These are phyloP conservation scores for Rattus norvegicus DNA, from an alignment of 2,113 vertebrate species.

Conservation along the genomic window DNA sequence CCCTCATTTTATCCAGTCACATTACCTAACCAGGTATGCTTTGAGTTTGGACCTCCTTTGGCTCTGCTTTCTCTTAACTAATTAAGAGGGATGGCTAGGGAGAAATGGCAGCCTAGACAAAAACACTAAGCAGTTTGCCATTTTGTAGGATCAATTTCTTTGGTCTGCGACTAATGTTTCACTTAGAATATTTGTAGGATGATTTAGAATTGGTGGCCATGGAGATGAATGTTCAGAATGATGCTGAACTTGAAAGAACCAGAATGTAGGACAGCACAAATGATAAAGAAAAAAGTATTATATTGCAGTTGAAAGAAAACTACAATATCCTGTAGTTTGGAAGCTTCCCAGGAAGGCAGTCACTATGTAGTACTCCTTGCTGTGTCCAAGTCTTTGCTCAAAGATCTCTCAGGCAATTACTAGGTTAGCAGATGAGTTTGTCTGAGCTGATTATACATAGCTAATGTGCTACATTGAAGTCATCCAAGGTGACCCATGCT, in stretches of 20 bases:
- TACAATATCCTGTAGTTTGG: not conserved
- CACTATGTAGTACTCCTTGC: not conserved
- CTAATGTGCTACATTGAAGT: not conserved
- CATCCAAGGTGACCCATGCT: not conserved
- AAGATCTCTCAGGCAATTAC: not conserved
- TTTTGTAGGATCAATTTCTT: not conserved
- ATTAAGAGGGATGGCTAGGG: not conserved
- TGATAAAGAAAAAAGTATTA: not conserved
- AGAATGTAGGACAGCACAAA: not conserved
- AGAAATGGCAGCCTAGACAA: not conserved
- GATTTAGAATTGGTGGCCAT: not conserved
- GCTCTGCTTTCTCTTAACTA: not conserved
- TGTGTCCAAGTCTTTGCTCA: not conserved
- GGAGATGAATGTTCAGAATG: not conserved
- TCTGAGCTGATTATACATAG: not conserved
- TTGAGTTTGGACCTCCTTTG: not conserved
- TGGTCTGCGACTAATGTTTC: not conserved
- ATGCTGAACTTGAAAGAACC: not conserved
- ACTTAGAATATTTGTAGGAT: constrained; percentile 19
- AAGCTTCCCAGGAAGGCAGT: not conserved
- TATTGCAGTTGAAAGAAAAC: not conserved
- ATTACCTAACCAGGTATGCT: not conserved
- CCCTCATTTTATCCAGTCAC: not conserved
- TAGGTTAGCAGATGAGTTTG: not conserved
- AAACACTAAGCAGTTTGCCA: not conserved